Evolutionary conservation across 2,888 invertebrate species (phyloP).

Genomic region (Acronicta leporina): DNA sequence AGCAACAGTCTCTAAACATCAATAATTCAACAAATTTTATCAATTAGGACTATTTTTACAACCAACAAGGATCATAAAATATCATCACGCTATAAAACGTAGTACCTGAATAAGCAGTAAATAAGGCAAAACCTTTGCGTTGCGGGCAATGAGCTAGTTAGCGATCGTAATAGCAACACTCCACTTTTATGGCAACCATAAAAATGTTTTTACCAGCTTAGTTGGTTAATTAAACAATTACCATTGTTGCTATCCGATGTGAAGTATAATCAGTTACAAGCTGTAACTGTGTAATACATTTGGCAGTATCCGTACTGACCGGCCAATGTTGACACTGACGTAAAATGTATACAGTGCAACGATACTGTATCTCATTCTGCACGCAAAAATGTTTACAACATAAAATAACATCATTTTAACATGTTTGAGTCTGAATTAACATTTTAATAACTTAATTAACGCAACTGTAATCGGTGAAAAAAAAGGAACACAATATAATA

Average conservation of each 20-base stretch:
- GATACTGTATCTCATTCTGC: constrained; percentile 31
- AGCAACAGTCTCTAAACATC: constrained; percentile 18
- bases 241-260: constrained; percentile 47
- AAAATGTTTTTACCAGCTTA: constrained; percentile 53
- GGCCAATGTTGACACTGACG: constrained; percentile 8
- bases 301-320: constrained; percentile 32
- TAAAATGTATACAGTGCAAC: constrained; percentile 17
- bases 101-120: constrained; percentile 56
- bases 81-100: constrained; percentile 57
- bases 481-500: constrained; percentile 10
- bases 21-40: constrained; percentile 46
- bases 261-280: constrained; percentile 43
- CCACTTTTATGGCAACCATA: constrained; percentile 53
- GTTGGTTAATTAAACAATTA: constrained; percentile 61
- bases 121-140: constrained; percentile 47
- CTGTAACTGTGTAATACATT: constrained; percentile 25
- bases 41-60: constrained; percentile 51
- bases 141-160: constrained; percentile 51
- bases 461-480: constrained; percentile 24
- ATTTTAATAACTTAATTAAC: constrained; percentile 55
- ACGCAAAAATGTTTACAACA: constrained; percentile 17
- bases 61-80: constrained; percentile 50
- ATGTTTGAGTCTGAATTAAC: constrained; percentile 26
- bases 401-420: constrained; percentile 14
- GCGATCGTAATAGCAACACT: constrained; percentile 45